Evolutionary conservation across 37 sponge, comb jelly and placozoan species (phyloP), one percentile per base, ranked within the genome.

Genomic region (Aplysina aerophoba): DNA sequence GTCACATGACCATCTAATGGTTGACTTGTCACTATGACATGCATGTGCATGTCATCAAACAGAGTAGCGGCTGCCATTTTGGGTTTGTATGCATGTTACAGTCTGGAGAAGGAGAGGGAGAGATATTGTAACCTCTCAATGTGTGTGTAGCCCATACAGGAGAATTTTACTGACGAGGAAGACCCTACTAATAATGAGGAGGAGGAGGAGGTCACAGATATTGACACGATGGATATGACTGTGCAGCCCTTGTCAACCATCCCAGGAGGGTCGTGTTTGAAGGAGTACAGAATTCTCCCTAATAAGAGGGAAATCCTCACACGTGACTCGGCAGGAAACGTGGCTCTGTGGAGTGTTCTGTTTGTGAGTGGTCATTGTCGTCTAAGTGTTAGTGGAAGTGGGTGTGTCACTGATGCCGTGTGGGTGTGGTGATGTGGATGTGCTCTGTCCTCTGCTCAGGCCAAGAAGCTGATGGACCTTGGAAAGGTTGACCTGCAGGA

Each of bases 401-500:
- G 50, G 50, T 44, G 50, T 44, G 50, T 44, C n/a, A n/a, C n/a
- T n/a, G n/a, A n/a, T n/a, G n/a, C n/a, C n/a, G n/a, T n/a, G n/a
- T n/a, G n/a, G n/a, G n/a, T n/a, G n/a, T n/a, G n/a, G n/a, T n/a
- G n/a, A n/a, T n/a, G n/a, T n/a, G n/a, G n/a, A n/a, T n/a, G n/a
- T n/a, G n/a, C n/a, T n/a, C n/a, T n/a, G n/a, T n/a, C n/a, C n/a
- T n/a, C n/a, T n/a, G n/a, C n/a, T n/a, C 34, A 92, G 93, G 93
- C 89, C 2, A 33, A 62, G 15, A 88, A 92, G 85, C 77, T 87
- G 55, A 38, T 86, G 56, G 88, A 88, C 25, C 85, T 96, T 19
- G 99, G 97, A 24, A 54, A 93, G 57, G 92, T 93, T 40, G 94
- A 98, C 36, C 37, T 95, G 31, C 90, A 98, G 53, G 92, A 94